These are phyloP conservation scores for Colossoma macropomum DNA, from an alignment of 2,113 vertebrate species.

Conservation along the genomic window DNA sequence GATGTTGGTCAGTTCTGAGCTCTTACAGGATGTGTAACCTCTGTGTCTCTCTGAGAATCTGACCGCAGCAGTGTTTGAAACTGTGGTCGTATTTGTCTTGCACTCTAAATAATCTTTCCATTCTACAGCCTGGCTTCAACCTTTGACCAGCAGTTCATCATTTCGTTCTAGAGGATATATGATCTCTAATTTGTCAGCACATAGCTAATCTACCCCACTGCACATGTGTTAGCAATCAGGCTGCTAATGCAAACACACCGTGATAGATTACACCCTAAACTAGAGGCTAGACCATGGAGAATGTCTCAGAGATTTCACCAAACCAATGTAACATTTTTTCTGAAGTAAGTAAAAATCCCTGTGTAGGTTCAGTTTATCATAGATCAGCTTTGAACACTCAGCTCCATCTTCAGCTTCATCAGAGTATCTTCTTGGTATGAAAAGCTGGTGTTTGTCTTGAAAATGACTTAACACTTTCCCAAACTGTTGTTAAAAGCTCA, in stretches of 20 bases:
- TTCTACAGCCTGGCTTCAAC: not conserved
- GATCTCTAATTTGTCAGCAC: slow-evolving; percentile 59
- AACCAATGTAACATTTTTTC: not conserved
- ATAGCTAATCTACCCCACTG: slow-evolving; percentile 36
- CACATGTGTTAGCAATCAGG: slow-evolving; percentile 56
- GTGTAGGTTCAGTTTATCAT: too few species aligned
- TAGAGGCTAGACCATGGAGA: slow-evolving; percentile 22
- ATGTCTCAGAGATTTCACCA: not conserved
- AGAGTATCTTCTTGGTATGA: too few species aligned
- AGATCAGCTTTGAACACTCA: too few species aligned
- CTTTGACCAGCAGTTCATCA: slow-evolving; percentile 59
- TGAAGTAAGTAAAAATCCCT: too few species aligned
- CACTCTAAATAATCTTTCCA: not conserved
- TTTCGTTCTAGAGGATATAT: slow-evolving; percentile 54
- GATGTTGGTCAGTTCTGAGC: not conserved
- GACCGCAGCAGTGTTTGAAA: not conserved
- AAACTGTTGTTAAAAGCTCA: too few species aligned
- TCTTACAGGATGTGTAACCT: too few species aligned
- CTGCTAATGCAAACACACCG: slow-evolving; percentile 35
- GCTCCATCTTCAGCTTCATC: too few species aligned
- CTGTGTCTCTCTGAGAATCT: too few species aligned
- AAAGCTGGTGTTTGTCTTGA: too few species aligned
- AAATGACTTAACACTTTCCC: too few species aligned
- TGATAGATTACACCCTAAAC: slow-evolving; percentile 38
- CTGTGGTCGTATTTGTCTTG: not conserved